Evolutionary conservation across 2,113 vertebrate species (phyloP).

Genomic region (Microcebus tavaratra): DNA sequence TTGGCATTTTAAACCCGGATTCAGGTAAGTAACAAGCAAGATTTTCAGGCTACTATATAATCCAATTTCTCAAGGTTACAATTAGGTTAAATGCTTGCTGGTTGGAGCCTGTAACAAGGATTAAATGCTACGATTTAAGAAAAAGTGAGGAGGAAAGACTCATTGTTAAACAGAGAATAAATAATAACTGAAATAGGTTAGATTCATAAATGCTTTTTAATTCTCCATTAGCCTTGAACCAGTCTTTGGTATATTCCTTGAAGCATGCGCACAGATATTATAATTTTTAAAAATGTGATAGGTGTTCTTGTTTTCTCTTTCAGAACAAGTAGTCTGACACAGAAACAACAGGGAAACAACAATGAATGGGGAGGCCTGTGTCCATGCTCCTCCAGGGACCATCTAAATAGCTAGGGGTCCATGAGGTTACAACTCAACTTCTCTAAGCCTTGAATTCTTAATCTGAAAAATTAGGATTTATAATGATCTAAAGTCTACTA

Average conservation of each 20-base stretch:
- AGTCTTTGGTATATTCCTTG: constrained; percentile 3
- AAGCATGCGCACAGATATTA: background rate
- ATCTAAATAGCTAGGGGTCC: background rate
- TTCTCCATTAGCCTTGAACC: background rate
- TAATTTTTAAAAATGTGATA: constrained; percentile 29
- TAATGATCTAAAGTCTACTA: background rate
- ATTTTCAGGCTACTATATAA: constrained; percentile 61
- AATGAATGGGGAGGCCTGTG: background rate
- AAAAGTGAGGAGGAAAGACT: constrained; percentile 46
- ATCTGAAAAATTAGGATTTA: constrained; percentile 23
- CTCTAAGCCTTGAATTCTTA: background rate
- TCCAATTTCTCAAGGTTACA: constrained; percentile 71
- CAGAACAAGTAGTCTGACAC: background rate
- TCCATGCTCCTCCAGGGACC: background rate
- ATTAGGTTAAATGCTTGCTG: constrained; percentile 63
- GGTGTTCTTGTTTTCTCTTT: constrained; percentile 7
- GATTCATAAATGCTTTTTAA: constrained; percentile 40
- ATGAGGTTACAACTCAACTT: background rate
- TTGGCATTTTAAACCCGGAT: constrained; percentile 63
- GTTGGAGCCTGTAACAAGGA: constrained; percentile 55
- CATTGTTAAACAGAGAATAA: constrained; percentile 52
- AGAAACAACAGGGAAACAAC: constrained; percentile 34
- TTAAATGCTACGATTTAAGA: constrained; percentile 64
- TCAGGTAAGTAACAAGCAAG: constrained; percentile 64
- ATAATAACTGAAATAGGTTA: constrained; percentile 49